Evolutionary conservation across 2,888 invertebrate genomes (phyloP), one percentile per base, ranked within the genome.

Genomic region (Dicyrtomina minuta): DNA sequence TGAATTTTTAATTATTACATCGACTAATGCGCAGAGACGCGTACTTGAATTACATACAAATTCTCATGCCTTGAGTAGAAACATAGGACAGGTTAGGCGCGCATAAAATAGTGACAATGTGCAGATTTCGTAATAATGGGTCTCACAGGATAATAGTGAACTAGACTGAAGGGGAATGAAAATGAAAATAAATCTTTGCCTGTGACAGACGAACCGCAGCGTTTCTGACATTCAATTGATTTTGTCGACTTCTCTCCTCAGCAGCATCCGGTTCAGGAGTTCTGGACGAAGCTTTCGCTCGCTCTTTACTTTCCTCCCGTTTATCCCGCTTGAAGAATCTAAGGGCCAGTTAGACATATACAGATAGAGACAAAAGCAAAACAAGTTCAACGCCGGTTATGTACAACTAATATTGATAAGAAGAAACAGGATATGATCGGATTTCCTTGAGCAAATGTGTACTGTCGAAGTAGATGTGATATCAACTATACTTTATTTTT

Each of bases 201-300:
- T 77, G 76, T 26, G 79, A 77, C 22, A 79, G 72, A 46, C 78
- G 74, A 43, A 79, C 77, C 39, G 74, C 73, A 49, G 70, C 58
- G 66, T 70, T 64, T 55, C 65, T 39, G 17, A 62, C 70, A 61
- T 66, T 71, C 59, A 71, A 55, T 41, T 56, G 44, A 64, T 70
- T 71, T n/a, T 67, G 66, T 49, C 62, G 59, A 24, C 56, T 60
- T 27, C 49, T 59, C 10, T 64, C 56, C 8, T 71, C 67, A 4
- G 62, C 60, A 12, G 70, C 51, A n/a, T 76, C 77, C 1, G 78
- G 76, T 33, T 79, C 79, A 5, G 79, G 79, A 8, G 78, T 78
- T 44, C 78, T 68, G 12, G 73, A 71, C 8, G 74, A 74, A 61
- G 51, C 72, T 58, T 53, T 76, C 67, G 68, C 73, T 17, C 72